These are phyloP conservation scores for Polydrusus pterygomalis DNA, from an alignment of 2,888 invertebrate species.

Conservation along the genomic window DNA sequence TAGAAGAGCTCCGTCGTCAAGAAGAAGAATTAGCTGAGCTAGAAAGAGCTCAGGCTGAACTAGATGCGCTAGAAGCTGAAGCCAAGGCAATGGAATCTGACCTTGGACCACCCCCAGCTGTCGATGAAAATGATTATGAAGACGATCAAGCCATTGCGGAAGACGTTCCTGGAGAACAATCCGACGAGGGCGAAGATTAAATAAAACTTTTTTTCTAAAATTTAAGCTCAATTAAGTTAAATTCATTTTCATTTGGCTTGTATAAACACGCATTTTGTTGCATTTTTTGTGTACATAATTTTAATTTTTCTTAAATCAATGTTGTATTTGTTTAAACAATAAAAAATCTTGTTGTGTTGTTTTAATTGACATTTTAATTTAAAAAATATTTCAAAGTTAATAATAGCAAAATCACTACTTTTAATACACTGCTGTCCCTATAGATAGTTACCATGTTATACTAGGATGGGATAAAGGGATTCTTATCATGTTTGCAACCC, in stretches of 20 bases:
- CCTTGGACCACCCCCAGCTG: constrained; percentile 49
- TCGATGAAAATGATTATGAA: constrained; percentile 52
- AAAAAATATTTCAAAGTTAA: too few species aligned
- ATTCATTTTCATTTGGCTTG: constrained; percentile 25
- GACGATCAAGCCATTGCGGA: constrained; percentile 63
- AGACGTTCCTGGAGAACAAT: constrained; percentile 60
- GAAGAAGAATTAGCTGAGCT: constrained; percentile 63
- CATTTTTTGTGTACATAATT: constrained; percentile 51
- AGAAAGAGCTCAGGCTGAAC: constrained; percentile 61
- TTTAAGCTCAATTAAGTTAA: constrained; percentile 30
- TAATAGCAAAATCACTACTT: too few species aligned
- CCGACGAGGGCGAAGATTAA: constrained; percentile 58
- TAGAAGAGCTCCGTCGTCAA: constrained; percentile 72
- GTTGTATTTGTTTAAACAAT: constrained; percentile 43
- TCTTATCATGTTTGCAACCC: too few species aligned
- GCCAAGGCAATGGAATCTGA: constrained; percentile 57
- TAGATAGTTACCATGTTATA: too few species aligned
- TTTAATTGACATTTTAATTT: not conserved
- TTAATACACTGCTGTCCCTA: too few species aligned
- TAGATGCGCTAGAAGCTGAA: constrained; percentile 61
- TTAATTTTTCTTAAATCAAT: constrained; percentile 23
- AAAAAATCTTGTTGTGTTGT: constrained; percentile 49
- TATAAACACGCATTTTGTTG: constrained; percentile 39
- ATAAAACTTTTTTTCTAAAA: constrained; percentile 10
- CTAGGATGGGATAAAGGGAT: too few species aligned